Percentiles rank a stretch among this genome's conserved stretches.
Conservation (phyloP, 1,140 invertebrate species). For the Popillia japonica region DNA sequence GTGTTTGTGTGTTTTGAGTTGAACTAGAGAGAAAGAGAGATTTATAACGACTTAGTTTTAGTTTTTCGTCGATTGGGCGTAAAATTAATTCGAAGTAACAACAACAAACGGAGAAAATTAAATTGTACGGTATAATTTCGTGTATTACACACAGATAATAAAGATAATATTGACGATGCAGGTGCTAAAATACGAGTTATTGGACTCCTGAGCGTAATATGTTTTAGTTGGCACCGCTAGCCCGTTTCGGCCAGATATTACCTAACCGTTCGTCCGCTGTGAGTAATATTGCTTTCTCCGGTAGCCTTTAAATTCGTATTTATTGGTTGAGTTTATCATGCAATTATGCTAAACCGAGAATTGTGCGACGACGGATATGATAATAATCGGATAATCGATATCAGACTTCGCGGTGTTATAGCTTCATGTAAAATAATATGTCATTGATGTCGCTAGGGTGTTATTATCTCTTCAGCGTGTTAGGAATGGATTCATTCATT, state of each 20-base stretch:
- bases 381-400: conserved; percentile 26
- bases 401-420: not conserved
- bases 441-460: not conserved
- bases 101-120: no score
- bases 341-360: conserved; percentile 30
- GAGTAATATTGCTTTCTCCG: no score
- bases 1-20: no score
- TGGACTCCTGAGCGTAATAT: not conserved
- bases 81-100: no score
- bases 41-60: no score
- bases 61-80: no score
- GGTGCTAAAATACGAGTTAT: conserved; percentile 24
- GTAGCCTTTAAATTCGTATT: conserved; percentile 14
- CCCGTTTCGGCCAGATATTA: not conserved
- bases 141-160: conserved; percentile 5
- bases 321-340: conserved; percentile 16
- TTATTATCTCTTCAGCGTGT: no score
- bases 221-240: not conserved
- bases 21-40: no score
- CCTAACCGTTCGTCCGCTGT: not conserved
- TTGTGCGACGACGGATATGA: not conserved
- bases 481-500: no score
- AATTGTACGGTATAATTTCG: not conserved
- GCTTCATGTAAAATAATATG: not conserved
- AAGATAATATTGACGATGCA: conserved; percentile 18